These are phyloP conservation scores for Pipistrellus pipistrellus DNA, from an alignment of 2,797 vertebrate species.

Conservation along the genomic window DNA sequence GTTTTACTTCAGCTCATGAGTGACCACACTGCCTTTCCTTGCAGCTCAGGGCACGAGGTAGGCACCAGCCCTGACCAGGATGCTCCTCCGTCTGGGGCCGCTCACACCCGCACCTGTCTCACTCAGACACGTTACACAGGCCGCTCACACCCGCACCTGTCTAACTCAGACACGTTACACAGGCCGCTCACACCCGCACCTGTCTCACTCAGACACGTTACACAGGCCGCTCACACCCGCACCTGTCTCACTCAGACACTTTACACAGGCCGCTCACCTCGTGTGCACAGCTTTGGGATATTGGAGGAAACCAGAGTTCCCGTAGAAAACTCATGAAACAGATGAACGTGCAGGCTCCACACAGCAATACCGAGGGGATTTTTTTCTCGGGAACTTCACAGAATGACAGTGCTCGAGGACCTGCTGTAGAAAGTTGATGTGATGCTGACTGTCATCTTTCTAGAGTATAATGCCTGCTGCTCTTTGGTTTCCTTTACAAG, in stretches of 20 bases:
- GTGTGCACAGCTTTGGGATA: no score
- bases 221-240: no score
- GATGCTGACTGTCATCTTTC: not conserved
- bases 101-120: not conserved
- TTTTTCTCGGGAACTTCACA: not conserved
- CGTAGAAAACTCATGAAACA: not conserved
- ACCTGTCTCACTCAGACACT: no score
- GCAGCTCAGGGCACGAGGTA: not conserved
- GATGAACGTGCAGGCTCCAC: no score
- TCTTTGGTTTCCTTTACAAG: slow-evolving; percentile 86
- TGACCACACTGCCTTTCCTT: not conserved
- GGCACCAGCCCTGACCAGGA: not conserved
- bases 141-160: no score
- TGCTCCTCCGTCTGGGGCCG: not conserved
- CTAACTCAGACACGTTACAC: no score
- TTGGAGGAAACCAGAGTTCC: not conserved
- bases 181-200: no score
- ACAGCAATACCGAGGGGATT: no score
- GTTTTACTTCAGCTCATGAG: not conserved
- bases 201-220: no score
- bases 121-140: no score
- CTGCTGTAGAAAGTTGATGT: no score
- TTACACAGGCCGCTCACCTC: no score
- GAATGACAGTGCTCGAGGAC: fast-evolving
- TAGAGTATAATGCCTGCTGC: slow-evolving; percentile 3